Evolutionary conservation across 2,888 invertebrate genomes (phyloP).

Genomic region (Dynastes maya): DNA sequence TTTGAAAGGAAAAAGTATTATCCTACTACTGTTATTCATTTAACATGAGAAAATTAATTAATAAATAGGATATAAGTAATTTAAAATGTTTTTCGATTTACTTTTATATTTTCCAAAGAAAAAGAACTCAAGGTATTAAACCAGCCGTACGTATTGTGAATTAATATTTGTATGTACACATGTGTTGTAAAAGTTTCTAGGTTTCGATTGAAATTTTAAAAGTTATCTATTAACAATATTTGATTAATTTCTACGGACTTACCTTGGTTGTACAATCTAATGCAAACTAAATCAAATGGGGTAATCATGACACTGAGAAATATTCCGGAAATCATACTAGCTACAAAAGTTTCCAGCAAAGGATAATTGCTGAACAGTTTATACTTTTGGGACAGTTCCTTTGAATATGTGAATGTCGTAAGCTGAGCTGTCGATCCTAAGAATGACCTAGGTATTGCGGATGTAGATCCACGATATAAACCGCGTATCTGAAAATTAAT

Average conservation of each 20-base stretch:
- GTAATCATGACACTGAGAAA: constrained; percentile 87
- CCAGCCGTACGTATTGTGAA: no score
- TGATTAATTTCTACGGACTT: constrained; percentile 46
- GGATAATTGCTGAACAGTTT: constrained; percentile 73
- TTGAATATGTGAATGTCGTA: constrained; percentile 84
- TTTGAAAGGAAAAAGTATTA: no score
- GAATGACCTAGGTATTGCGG: constrained; percentile 82
- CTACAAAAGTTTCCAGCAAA: constrained; percentile 78
- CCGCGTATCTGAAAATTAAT: constrained; percentile 71
- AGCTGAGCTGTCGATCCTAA: constrained; percentile 90
- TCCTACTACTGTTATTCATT: background rate
- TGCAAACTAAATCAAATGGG: constrained; percentile 91
- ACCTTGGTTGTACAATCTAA: constrained; percentile 91
- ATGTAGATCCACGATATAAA: constrained; percentile 85
- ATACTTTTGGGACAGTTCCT: constrained; percentile 74
- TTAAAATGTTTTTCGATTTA: no score
- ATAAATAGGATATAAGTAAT: no score
- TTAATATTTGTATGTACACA: no score
- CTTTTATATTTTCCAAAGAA: no score
- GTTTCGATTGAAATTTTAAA: no score
- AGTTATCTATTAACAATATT: no score
- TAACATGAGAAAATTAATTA: no score
- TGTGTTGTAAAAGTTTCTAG: no score
- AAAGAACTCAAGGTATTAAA: no score
- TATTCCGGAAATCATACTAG: constrained; percentile 85